phyloP scores from a whole-genome alignment of 1,140 invertebrate genomes.

The Pararge aegeria region DNA sequence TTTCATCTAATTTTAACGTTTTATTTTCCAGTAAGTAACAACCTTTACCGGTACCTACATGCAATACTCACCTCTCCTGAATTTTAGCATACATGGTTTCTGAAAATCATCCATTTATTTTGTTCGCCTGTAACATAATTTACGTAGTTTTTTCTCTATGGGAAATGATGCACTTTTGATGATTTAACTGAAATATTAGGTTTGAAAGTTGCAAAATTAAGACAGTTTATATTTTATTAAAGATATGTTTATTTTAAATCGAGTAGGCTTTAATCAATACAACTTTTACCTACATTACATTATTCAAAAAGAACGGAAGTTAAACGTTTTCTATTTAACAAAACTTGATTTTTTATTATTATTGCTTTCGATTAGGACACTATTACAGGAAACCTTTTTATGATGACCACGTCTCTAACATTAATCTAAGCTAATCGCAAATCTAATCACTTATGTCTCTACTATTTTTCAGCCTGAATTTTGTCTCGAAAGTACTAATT shows the following conservation, averaged over 20 bases:
- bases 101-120: conserved; percentile 68
- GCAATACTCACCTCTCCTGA: conserved; percentile 36
- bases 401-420: conserved; percentile 2
- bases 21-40: conserved; percentile 20
- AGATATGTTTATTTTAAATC: conserved; percentile 64
- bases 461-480: not conserved
- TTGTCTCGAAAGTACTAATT: not conserved
- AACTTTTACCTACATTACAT: conserved; percentile 19
- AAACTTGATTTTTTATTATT: conserved; percentile 1
- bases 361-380: conserved; percentile 11
- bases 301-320: conserved; percentile 13
- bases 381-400: too few relatives aligned
- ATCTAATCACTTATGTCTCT: not conserved
- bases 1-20: conserved; percentile 13
- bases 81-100: conserved; percentile 34
- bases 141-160: not conserved
- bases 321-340: conserved; percentile 2
- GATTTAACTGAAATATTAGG: conserved; percentile 10
- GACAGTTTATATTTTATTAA: conserved; percentile 47
- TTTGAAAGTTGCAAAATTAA: conserved; percentile 39
- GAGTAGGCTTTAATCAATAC: conserved; percentile 51
- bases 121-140: conserved; percentile 26
- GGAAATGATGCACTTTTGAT: not conserved
- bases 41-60: not conserved
- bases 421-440: not conserved